Evolutionary conservation across 2,797 vertebrate species (phyloP).

Genomic region (Anguilla marmorata): DNA sequence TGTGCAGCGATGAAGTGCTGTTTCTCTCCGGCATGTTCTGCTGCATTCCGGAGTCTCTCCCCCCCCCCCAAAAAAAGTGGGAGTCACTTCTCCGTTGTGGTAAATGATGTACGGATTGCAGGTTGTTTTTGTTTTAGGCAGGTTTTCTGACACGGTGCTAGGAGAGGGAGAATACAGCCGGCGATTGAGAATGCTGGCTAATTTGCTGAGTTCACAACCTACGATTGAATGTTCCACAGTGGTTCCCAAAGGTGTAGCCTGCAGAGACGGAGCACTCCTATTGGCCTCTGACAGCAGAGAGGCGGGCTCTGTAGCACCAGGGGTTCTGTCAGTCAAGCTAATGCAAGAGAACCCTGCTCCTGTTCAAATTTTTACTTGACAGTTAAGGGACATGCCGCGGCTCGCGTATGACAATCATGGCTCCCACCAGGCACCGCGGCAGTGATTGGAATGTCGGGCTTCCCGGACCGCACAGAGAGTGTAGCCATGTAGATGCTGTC

Average conservation of each 20-base stretch:
- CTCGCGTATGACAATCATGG: not conserved
- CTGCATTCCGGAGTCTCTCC: conserved; percentile 47
- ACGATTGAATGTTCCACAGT: conserved; percentile 76
- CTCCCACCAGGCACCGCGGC: not conserved
- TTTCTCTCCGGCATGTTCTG: conserved; percentile 50
- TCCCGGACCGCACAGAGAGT: not conserved
- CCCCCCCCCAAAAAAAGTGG: not conserved
- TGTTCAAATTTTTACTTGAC: not conserved
- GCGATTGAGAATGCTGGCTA: not conserved
- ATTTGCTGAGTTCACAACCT: not conserved
- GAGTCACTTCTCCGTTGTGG: conserved; percentile 29
- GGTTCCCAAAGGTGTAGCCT: conserved; percentile 78
- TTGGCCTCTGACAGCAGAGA: conserved; percentile 42
- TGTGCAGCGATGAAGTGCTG: conserved; percentile 53
- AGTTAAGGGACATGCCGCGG: not conserved
- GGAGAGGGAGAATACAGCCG: not conserved
- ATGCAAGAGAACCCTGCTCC: not conserved
- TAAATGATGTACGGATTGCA: not conserved
- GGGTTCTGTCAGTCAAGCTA: conserved; percentile 46
- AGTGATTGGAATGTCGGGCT: not conserved
- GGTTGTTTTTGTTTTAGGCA: not conserved
- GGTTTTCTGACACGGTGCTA: not conserved
- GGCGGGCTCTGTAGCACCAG: conserved; percentile 35
- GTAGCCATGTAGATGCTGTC: not conserved
- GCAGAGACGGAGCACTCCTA: conserved; percentile 74